These are phyloP conservation scores for Agrotis segetum DNA, from an alignment of 2,888 invertebrate genomes.

Conservation along the genomic window DNA sequence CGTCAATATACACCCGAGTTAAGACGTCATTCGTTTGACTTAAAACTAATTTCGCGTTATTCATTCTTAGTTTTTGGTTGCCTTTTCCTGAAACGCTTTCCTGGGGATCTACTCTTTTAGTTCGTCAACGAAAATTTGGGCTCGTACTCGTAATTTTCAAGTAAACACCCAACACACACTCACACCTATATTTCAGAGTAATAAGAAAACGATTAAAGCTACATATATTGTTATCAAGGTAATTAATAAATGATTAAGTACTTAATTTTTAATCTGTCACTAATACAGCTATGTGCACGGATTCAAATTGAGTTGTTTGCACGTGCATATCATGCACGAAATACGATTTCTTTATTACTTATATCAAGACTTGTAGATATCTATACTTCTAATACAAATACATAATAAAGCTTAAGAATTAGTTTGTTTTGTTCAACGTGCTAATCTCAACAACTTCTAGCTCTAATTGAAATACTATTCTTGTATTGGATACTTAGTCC, in stretches of 20 bases:
- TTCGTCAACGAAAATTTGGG: too few relatives aligned
- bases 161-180: too few relatives aligned
- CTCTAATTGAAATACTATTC: too few relatives aligned
- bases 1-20: background rate
- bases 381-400: too few relatives aligned
- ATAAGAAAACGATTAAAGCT: slow-evolving; percentile 7
- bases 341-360: background rate
- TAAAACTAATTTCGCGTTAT: background rate
- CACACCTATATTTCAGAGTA: slow-evolving; percentile 5
- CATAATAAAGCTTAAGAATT: too few relatives aligned
- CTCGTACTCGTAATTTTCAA: too few relatives aligned
- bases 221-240: slow-evolving; percentile 36
- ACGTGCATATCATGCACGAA: slow-evolving; percentile 53
- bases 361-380: background rate
- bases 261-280: slow-evolving; percentile 42
- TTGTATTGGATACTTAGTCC: too few relatives aligned
- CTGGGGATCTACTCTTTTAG: too few relatives aligned
- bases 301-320: slow-evolving; percentile 40
- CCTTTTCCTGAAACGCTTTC: background rate
- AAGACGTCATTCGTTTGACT: background rate
- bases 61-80: background rate
- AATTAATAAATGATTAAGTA: slow-evolving; percentile 47
- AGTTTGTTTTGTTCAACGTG: too few relatives aligned
- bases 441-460: too few relatives aligned
- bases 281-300: slow-evolving; percentile 12